Evolutionary conservation across 2,888 invertebrate species (phyloP).

Genomic region (Nymphalis urticae): DNA sequence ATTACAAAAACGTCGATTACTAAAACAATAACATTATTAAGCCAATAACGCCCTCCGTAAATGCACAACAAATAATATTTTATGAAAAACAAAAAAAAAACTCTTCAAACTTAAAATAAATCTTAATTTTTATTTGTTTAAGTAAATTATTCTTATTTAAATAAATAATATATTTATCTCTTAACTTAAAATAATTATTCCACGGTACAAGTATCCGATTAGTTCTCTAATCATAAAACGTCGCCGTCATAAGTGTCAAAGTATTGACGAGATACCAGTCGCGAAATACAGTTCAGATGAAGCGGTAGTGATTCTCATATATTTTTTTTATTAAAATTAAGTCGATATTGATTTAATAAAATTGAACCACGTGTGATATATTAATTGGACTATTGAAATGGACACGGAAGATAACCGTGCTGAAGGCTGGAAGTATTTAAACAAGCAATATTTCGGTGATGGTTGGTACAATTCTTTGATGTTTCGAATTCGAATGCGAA

Average conservation of each 20-base stretch:
- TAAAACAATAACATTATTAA: too few species aligned
- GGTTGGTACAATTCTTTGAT: slow-evolving; percentile 58
- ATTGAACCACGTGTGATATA: slow-evolving; percentile 23
- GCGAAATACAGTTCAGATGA: slow-evolving; percentile 33
- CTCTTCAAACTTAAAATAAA: too few species aligned
- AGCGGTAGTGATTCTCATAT: slow-evolving; percentile 20
- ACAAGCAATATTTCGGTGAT: slow-evolving; percentile 78
- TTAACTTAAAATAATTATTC: neutral
- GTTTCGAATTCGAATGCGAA: slow-evolving; percentile 36
- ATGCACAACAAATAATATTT: too few species aligned
- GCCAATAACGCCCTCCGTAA: too few species aligned
- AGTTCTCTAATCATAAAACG: neutral
- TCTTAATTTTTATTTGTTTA: neutral
- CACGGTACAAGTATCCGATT: slow-evolving; percentile 25
- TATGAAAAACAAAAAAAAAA: too few species aligned
- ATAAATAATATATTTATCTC: too few species aligned
- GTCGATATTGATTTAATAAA: slow-evolving; percentile 12
- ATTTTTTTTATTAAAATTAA: slow-evolving; percentile 16
- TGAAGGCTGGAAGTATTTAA: slow-evolving; percentile 78
- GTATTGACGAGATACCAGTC: slow-evolving; percentile 34
- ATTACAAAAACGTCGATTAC: too few species aligned
- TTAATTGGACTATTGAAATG: slow-evolving; percentile 45
- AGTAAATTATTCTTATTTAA: neutral
- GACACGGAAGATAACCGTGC: slow-evolving; percentile 70
- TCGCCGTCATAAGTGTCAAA: slow-evolving; percentile 32